phyloP scores from a whole-genome alignment of 2,797 vertebrate genomes.

The Carcharodon carcharias region DNA sequence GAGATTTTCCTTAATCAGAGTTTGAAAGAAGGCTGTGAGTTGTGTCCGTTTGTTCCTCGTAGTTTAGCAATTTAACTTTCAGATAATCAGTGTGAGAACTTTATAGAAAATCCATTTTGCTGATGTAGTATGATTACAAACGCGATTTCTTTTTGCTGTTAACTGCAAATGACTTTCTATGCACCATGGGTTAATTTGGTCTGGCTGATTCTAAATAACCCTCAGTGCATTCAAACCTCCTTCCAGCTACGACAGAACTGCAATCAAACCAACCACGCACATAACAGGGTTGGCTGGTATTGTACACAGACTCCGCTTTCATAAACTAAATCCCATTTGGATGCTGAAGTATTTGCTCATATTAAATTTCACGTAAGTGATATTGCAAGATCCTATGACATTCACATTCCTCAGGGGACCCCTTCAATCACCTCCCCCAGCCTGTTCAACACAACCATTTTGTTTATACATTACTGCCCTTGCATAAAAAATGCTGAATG shows the following conservation, averaged over 20 bases:
- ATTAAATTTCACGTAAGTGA: constrained; percentile 39
- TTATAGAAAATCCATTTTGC: constrained; percentile 25
- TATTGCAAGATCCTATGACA: constrained; percentile 37
- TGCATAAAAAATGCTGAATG: constrained; percentile 37
- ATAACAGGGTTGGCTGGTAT: constrained; percentile 35
- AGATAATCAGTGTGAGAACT: constrained; percentile 4
- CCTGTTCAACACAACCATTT: constrained; percentile 38
- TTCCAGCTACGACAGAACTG: background rate
- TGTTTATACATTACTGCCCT: constrained; percentile 37
- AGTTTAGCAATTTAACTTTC: background rate
- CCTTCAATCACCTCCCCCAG: constrained; percentile 36
- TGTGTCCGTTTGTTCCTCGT: background rate
- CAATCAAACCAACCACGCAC: constrained; percentile 36
- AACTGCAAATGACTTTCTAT: constrained; percentile 31
- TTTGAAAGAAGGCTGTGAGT: background rate
- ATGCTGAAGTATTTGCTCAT: constrained; percentile 37
- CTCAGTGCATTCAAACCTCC: background rate
- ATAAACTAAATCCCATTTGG: constrained; percentile 38
- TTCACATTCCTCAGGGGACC: constrained; percentile 34
- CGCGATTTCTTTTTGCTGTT: background rate
- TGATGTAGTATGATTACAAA: constrained; percentile 7
- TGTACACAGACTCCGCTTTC: constrained; percentile 37
- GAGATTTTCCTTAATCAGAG: background rate
- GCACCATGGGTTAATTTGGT: constrained; percentile 26
- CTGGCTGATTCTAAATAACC: constrained; percentile 31